Evolutionary conservation across 2,797 vertebrate species (phyloP), one percentile per base, ranked within the genome.

Genomic region (Cuculus canorus): DNA sequence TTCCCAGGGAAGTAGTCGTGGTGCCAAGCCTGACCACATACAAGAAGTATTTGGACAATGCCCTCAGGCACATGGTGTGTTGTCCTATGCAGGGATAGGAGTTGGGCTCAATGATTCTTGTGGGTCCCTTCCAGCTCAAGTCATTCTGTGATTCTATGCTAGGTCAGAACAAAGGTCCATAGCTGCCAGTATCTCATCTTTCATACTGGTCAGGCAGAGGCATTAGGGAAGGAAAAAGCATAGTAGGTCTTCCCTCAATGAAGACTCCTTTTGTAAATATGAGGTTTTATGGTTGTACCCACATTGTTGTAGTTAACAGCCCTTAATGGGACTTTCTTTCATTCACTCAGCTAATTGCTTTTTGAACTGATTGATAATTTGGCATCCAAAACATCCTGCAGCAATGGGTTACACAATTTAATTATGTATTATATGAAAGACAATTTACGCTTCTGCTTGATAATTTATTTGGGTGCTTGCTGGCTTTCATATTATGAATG

Each of bases 361-460:
- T 93, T 88, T 86, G 61, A 95, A 83, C 28, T 69, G 77, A 93
- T 95, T 93, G 93, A 76, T 95, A 78, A 75, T 90, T 96, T 93
- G 88, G 82, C 85, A 86, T 90, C 47, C 66, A 86, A 91, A 95
- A 79, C 80, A 88, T 92, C 85, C 90, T 88, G 41, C 65, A 92
- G 89, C 92, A 91, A 86, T 71, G 91, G 91, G 85, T 91, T 94
- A 92, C 33, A 69, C 73, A 88, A 91, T 92, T 92, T 88, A 95
- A 92, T 93, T 95, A 91, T 69, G 50, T 57, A 95, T 93, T 82
- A 83, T 90, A 82, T 54, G 81, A 96, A 90, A 88, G 86, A 56
- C 45, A 94, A 93, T 92, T 94, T 93, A 81, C 80, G 78, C 61
- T 83, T 88, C 63, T 71, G 27, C 41, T 50, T 85, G 72, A 73